These are phyloP conservation scores for Automeris io DNA, from an alignment of 2,888 invertebrate species.

Conservation along the genomic window DNA sequence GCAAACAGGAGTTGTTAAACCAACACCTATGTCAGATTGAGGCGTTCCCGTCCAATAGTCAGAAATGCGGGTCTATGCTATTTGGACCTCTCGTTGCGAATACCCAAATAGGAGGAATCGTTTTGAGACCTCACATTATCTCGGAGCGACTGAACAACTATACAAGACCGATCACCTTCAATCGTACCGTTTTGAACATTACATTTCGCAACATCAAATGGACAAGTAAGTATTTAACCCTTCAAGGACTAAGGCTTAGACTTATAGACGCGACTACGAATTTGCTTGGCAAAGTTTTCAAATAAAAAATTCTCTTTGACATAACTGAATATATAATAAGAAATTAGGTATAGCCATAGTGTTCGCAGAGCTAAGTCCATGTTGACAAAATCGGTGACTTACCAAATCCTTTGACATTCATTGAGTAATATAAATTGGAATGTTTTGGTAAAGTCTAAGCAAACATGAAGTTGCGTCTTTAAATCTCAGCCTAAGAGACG, in stretches of 20 bases:
- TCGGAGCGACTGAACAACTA: constrained; percentile 15
- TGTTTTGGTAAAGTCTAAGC: too few species aligned
- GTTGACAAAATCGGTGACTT: too few species aligned
- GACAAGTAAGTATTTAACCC: constrained; percentile 52
- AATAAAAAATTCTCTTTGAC: too few species aligned
- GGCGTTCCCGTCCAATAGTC: constrained; percentile 47
- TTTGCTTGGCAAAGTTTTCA: too few species aligned
- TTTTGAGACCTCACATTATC: constrained; percentile 52
- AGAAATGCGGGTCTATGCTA: constrained; percentile 49
- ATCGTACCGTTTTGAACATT: constrained; percentile 61
- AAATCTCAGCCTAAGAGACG: too few species aligned
- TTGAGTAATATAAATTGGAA: too few species aligned
- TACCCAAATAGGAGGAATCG: constrained; percentile 55
- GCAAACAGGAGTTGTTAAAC: constrained; percentile 32
- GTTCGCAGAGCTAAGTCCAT: too few species aligned
- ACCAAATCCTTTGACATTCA: too few species aligned
- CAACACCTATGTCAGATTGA: constrained; percentile 51
- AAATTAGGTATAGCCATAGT: too few species aligned
- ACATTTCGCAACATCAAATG: constrained; percentile 68
- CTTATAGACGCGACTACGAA: background rate
- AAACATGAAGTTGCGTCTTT: too few species aligned
- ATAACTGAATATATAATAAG: too few species aligned
- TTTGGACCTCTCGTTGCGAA: constrained; percentile 54
- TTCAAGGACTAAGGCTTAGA: background rate
- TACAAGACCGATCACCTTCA: constrained; percentile 20